Percentiles rank a stretch among this genome's conserved stretches.
These are phyloP conservation scores for Octodonta nipae DNA, from an alignment of 2,888 invertebrate species.

Conservation along the genomic window DNA sequence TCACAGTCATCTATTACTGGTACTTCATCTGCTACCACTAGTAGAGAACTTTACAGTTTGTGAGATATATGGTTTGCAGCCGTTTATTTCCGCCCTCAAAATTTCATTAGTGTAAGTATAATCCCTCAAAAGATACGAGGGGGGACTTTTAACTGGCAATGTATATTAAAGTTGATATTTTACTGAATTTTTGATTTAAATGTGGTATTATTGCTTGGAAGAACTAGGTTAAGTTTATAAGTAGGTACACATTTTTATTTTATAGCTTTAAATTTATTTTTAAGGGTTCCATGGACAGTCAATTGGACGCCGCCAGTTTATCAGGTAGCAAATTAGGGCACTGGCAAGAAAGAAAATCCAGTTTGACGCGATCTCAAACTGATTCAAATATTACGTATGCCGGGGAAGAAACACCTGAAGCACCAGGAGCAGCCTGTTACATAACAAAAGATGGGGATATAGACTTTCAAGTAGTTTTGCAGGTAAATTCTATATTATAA, in stretches of 20 bases:
- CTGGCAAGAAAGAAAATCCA: conserved; percentile 53
- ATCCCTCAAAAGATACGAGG: too few species aligned
- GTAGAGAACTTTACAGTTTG: too few species aligned
- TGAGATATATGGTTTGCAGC: too few species aligned
- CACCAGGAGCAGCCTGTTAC: conserved; percentile 77
- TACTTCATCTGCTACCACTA: too few species aligned
- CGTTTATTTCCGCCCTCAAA: too few species aligned
- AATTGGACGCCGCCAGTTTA: conserved; percentile 58
- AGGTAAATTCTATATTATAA: conserved; percentile 40
- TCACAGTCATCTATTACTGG: too few species aligned
- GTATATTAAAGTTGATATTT: too few species aligned
- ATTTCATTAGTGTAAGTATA: too few species aligned
- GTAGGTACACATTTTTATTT: background rate
- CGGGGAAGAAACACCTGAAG: conserved; percentile 75
- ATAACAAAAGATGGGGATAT: conserved; percentile 92
- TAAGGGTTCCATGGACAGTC: conserved; percentile 74
- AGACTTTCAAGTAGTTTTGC: conserved; percentile 75
- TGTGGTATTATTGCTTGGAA: too few species aligned
- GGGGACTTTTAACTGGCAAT: too few species aligned
- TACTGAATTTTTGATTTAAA: too few species aligned
- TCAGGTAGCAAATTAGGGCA: conserved; percentile 46
- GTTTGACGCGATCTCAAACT: conserved; percentile 67
- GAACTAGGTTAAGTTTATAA: conserved; percentile 8
- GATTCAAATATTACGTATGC: conserved; percentile 85
- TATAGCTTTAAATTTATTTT: conserved; percentile 3